phyloP scores from a whole-genome alignment of 2,797 vertebrate genomes.

The Dryobates pubescens region DNA sequence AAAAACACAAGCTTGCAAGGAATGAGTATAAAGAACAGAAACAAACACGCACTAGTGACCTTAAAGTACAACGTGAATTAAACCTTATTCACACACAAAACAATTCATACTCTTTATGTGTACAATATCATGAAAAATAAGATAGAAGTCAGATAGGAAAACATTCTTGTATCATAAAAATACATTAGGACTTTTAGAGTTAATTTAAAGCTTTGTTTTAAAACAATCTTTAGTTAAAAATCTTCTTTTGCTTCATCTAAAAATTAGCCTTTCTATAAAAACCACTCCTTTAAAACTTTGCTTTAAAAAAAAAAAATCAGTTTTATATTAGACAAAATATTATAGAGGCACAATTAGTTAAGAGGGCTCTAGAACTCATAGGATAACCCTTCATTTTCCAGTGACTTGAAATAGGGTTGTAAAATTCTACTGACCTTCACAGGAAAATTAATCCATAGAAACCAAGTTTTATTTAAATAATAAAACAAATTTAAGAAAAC shows the following conservation, averaged over 20 bases:
- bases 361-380: constrained; percentile 5
- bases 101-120: constrained; percentile 16
- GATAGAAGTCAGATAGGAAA: constrained; percentile 57
- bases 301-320: constrained; percentile 53
- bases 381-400: constrained; percentile 50
- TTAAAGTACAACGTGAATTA: constrained; percentile 42
- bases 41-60: constrained; percentile 45
- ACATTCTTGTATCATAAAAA: constrained; percentile 65
- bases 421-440: constrained; percentile 38
- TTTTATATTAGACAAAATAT: constrained; percentile 64
- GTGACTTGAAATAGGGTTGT: constrained; percentile 39
- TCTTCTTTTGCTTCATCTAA: constrained; percentile 68
- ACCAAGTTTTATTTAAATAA: constrained; percentile 23
- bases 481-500: not conserved
- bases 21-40: constrained; percentile 38
- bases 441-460: constrained; percentile 32
- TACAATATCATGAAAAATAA: constrained; percentile 63
- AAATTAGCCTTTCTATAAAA: constrained; percentile 71
- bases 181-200: constrained; percentile 41
- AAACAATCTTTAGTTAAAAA: constrained; percentile 66
- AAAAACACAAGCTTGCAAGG: constrained; percentile 43
- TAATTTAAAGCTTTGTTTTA: constrained; percentile 70
- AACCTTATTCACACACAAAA: constrained; percentile 31
- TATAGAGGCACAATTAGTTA: constrained; percentile 65
- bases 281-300: constrained; percentile 67